A percentile compares a stretch with the other conserved stretches of the same genome.
These are phyloP conservation scores for Chelonoidis abingdonii DNA, from an alignment of 2,113 vertebrate genomes.

Conservation along the genomic window DNA sequence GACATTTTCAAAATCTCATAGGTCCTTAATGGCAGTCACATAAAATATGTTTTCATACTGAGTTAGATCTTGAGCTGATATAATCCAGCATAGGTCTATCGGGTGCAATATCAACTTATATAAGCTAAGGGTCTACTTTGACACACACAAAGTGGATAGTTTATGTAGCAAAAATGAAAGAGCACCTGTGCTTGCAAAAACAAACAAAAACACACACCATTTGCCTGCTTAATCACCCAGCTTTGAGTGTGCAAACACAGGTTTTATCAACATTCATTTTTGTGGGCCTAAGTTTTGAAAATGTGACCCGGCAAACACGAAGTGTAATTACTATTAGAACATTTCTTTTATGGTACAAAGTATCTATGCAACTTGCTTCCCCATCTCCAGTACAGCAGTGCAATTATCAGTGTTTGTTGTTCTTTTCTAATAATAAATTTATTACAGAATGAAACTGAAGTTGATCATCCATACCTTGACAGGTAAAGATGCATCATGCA, in stretches of 20 bases:
- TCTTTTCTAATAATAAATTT: constrained; percentile 33
- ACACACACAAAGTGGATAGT: background rate
- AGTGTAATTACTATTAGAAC: background rate
- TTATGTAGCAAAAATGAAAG: background rate
- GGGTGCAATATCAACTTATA: background rate
- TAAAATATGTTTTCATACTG: background rate
- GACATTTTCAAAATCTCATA: background rate
- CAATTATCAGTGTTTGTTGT: constrained; percentile 15
- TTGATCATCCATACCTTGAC: background rate
- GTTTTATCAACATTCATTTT: background rate
- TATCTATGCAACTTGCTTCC: background rate
- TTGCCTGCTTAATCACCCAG: background rate
- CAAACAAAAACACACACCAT: background rate
- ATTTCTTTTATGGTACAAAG: fast-evolving
- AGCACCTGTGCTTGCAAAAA: background rate
- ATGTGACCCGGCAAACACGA: background rate
- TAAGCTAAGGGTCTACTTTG: fast-evolving
- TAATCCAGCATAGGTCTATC: background rate
- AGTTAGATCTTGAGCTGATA: background rate
- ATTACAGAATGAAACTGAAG: background rate
- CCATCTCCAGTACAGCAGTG: constrained; percentile 6
- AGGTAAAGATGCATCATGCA: constrained; percentile 26
- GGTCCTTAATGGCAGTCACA: background rate
- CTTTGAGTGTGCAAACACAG: background rate
- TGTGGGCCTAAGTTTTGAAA: background rate